Evolutionary conservation across 2,797 vertebrate species (phyloP), one percentile per base, ranked within the genome.

Genomic region (Pantherophis alleghaniensis): DNA sequence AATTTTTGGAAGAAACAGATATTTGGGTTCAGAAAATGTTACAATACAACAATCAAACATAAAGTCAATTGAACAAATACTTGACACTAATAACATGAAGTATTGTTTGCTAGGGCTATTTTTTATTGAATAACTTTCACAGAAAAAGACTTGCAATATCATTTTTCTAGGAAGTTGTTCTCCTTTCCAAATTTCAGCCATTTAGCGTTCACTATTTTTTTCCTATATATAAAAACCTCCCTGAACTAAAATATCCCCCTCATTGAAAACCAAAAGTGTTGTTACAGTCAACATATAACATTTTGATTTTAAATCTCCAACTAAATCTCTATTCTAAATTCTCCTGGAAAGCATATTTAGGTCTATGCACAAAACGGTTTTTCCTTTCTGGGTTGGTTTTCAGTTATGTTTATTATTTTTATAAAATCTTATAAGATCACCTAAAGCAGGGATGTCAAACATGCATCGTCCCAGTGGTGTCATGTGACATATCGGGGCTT

Each of bases 401-500:
- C 74, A 83, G 74, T 47, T 4, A 9, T 47, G 20, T 42, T 83
- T 42, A 83, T 74, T 74, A n/a, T 32, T 74, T 74, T 32, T 69
- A 69, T 69, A 69, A 69, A 79, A 42, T 42, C 42, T 79, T 42
- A 22, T 42, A 22, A 79, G 37, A 42, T 79, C 18, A 79, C 9
- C 18, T 42, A 26, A 61, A 61, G 7, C 24, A 61, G 60, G 7
- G 2, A 9, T 26, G 24, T 12, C 60, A 61, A 61, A 26, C 24
- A 26, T 1, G 10, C 5, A 9, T 61, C 24, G 1, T 61, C 9
- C 1, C 0, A 3, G 60, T 11, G 5, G 1, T 1, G 0, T 61
- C 60, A 61, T 11, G 10, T 61, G 60, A 61, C 26, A 10, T 26
- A 26, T 61, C 0, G 10, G 60, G 60, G 1, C 10, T 60, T 60